A percentile compares a stretch with the other conserved stretches of the same genome.
Evolutionary conservation across 30 jellyfish, hydroid and myxozoan species (phyloP).

Genomic region (Nemopilema nomurai): DNA sequence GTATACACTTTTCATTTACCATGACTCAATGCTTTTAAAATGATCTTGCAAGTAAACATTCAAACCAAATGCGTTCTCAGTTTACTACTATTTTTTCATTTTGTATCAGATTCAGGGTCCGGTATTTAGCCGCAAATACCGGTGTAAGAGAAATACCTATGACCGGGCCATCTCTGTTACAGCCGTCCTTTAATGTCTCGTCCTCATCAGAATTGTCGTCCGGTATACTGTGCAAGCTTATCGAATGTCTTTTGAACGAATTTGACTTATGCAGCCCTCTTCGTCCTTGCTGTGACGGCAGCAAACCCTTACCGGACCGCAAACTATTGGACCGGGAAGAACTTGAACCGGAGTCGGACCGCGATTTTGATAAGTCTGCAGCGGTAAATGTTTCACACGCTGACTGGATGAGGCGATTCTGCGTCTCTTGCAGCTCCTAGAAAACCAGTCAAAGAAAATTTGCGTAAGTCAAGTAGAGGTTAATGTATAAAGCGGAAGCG

Average conservation of each 20-base stretch:
- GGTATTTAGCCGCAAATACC: background rate
- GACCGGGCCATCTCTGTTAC: slow-evolving; percentile 45
- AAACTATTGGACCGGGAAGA: slow-evolving; percentile 74
- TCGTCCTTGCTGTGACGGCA: slow-evolving; percentile 56
- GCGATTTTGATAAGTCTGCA: slow-evolving; percentile 74
- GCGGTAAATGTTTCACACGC: slow-evolving; percentile 95
- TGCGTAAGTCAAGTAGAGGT: background rate
- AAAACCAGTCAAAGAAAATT: background rate
- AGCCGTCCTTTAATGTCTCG: slow-evolving; percentile 34
- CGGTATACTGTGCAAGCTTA: slow-evolving; percentile 76
- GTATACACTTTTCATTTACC: too few species aligned
- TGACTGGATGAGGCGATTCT: slow-evolving; percentile 91
- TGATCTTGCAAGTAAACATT: too few species aligned
- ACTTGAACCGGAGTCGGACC: slow-evolving; percentile 84
- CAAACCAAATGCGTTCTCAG: too few species aligned
- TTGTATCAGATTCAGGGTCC: too few species aligned
- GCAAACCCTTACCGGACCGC: slow-evolving; percentile 67
- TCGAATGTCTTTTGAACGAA: slow-evolving; percentile 68
- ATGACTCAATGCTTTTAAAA: too few species aligned
- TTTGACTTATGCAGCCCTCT: slow-evolving; percentile 52
- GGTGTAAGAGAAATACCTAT: background rate
- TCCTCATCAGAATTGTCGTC: slow-evolving; percentile 70
- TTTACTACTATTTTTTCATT: too few species aligned
- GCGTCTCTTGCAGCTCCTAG: slow-evolving; percentile 97
- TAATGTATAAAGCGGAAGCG: background rate